phyloP scores from a whole-genome alignment of 2,888 invertebrate genomes.

The Metellina segmentata region DNA sequence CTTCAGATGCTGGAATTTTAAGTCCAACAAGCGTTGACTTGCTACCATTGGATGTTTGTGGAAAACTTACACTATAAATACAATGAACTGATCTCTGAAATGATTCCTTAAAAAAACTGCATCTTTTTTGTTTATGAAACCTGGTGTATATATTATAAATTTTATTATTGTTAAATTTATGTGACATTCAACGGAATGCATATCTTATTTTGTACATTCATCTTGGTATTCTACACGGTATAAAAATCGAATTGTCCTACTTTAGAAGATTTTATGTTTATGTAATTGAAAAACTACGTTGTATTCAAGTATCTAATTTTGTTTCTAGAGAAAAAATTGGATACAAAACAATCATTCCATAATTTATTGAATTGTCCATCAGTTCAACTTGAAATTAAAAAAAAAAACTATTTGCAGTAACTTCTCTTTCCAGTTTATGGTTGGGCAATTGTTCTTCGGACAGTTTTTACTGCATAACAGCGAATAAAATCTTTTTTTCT shows the following conservation, averaged over 20 bases:
- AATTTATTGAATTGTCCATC: too few species aligned
- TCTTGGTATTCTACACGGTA: neutral
- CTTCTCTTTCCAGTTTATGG: too few species aligned
- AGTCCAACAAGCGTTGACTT: slow-evolving; percentile 73
- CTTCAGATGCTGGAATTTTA: slow-evolving; percentile 79
- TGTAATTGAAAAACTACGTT: neutral
- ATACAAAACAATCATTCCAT: too few species aligned
- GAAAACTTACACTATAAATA: neutral
- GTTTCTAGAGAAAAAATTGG: too few species aligned
- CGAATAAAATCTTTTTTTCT: too few species aligned
- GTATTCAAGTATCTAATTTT: too few species aligned
- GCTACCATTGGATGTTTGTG: slow-evolving; percentile 52
- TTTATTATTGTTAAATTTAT: neutral
- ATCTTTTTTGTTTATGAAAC: neutral
- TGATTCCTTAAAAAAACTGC: neutral
- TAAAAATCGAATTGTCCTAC: too few species aligned
- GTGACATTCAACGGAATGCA: neutral
- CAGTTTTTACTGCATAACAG: too few species aligned
- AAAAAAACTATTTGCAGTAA: too few species aligned
- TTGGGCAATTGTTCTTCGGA: too few species aligned
- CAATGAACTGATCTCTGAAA: neutral
- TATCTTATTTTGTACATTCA: neutral
- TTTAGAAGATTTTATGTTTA: neutral
- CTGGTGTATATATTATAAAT: neutral
- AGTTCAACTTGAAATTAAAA: too few species aligned